Evolutionary conservation across 1,140 invertebrate species (phyloP), one percentile per base, ranked within the genome.

Genomic region (Euura lappo): DNA sequence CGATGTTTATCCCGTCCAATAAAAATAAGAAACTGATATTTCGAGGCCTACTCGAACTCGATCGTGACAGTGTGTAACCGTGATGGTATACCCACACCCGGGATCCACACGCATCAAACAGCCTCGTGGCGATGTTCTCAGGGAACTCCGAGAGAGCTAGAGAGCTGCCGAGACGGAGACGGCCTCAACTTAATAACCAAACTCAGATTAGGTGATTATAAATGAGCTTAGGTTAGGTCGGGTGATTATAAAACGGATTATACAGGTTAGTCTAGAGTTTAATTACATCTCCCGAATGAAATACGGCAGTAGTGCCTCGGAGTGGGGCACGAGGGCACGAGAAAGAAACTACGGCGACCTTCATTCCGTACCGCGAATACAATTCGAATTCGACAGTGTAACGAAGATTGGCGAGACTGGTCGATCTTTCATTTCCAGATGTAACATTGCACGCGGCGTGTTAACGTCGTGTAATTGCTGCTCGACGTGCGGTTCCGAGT

Each of bases 381-480:
- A 28, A 28, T 28, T 28, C 28, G 28, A 28, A 28, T 28, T 28
- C 28, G 28, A 28, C 28, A 28, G 28, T 28, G 28, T 28, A 28
- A 28, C 28, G 28, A 28, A 28, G 28, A 28, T 28, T 28, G 28
- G 51, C 10, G 51, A 60, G 51, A 60, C 51, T 60, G 8, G 51
- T 60, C 51, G 51, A 60, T 60, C 51, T 60, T 60, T 60, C 51
- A 60, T 60, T 60, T 60, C 51, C 51, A 60, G 51, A 60, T 60
- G 51, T 8, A 60, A 11, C 13, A 11, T n/a, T 60, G 51, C 51
- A 79, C 74, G 79, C 75, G 66, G 42, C 71, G 76, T 68, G 66
- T 28, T 68, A 68, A 64, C 64, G 67, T 60, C 51, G 68, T 71
- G 79, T 79, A 80, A 80, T 80, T 79, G 77, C 75, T 64, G 4